phyloP scores from a whole-genome alignment of 2,113 vertebrate genomes.

The Galbula dea region DNA sequence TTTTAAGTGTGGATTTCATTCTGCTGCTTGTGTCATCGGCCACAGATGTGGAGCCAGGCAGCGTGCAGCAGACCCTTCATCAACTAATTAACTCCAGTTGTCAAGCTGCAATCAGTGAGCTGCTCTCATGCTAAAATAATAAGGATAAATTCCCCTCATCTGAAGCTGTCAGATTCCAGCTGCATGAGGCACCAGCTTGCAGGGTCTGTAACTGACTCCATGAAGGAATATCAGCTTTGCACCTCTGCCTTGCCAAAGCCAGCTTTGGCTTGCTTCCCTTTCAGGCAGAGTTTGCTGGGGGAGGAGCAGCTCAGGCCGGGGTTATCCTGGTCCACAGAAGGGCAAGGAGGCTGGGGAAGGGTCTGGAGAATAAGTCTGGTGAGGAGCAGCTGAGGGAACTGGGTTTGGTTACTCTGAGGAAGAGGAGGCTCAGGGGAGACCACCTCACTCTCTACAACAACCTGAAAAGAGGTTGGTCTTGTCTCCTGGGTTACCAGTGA shows the following conservation, averaged over 20 bases:
- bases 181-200: background rate
- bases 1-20: constrained; percentile 24
- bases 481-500: no score
- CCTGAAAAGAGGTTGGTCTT: no score
- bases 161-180: constrained; percentile 30
- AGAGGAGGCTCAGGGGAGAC: no score
- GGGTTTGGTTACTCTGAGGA: no score
- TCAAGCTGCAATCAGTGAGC: constrained; percentile 46
- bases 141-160: constrained; percentile 39
- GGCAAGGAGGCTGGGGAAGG: no score
- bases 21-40: background rate
- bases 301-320: background rate
- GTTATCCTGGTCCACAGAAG: background rate
- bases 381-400: no score
- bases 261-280: background rate
- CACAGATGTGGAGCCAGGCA: constrained; percentile 18
- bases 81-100: constrained; percentile 50
- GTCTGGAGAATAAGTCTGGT: no score
- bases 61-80: constrained; percentile 39
- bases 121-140: constrained; percentile 32
- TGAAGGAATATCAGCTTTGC: background rate
- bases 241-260: background rate
- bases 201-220: background rate
- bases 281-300: background rate
- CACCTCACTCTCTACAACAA: no score